Evolutionary conservation across 2,888 invertebrate species (phyloP).

Genomic region (Aphodius sticticus): DNA sequence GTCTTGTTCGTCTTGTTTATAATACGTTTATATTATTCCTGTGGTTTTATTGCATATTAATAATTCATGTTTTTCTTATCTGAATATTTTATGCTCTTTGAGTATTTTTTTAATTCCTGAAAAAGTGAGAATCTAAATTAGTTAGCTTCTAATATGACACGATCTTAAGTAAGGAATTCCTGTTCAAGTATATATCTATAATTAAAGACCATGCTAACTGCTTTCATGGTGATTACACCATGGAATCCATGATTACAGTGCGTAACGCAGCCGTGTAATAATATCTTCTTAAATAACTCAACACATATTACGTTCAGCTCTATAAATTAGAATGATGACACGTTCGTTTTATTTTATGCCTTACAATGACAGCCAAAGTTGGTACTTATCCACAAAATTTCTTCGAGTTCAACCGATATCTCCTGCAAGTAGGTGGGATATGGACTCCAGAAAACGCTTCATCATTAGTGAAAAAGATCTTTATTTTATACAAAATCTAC

Average conservation of each 20-base stretch:
- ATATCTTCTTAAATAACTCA: background rate
- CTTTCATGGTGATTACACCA: background rate
- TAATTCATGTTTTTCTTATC: too few species aligned
- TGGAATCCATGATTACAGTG: background rate
- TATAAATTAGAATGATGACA: background rate
- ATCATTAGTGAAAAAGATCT: background rate
- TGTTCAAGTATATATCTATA: too few species aligned
- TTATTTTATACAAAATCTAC: background rate
- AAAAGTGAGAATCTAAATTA: too few species aligned
- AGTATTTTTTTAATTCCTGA: too few species aligned
- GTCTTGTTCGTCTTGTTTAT: too few species aligned
- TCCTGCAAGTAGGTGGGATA: background rate
- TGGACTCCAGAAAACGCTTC: background rate
- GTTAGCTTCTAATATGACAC: too few species aligned
- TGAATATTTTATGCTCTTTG: too few species aligned
- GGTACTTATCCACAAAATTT: background rate
- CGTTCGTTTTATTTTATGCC: background rate
- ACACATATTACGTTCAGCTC: background rate
- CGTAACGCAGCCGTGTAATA: background rate
- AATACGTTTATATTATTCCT: too few species aligned
- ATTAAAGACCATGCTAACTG: too few species aligned
- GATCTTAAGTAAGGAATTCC: too few species aligned
- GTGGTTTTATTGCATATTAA: too few species aligned
- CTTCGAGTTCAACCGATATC: background rate
- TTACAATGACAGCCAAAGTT: background rate